These are phyloP conservation scores for Serrognathus titanus DNA, from an alignment of 2,888 invertebrate genomes.

Conservation along the genomic window DNA sequence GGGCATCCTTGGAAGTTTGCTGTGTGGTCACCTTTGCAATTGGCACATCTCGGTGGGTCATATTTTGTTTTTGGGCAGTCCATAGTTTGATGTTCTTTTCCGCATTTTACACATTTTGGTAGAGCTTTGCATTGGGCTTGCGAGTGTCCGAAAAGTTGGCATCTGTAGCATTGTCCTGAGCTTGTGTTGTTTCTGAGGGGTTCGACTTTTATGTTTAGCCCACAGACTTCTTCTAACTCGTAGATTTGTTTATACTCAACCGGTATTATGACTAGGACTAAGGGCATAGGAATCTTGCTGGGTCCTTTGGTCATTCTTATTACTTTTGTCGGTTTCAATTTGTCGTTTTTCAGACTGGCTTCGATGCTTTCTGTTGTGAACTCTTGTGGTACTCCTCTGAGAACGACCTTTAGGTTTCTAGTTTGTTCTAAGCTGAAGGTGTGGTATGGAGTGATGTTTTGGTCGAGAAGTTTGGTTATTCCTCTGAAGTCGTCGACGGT, in stretches of 20 bases:
- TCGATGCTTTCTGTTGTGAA: too few species aligned
- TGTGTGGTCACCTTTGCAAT: slow-evolving; percentile 43
- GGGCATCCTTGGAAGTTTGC: slow-evolving; percentile 44
- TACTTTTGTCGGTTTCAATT: too few species aligned
- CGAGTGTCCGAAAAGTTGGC: slow-evolving; percentile 50
- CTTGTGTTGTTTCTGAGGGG: slow-evolving; percentile 24
- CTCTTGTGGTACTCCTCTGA: too few species aligned
- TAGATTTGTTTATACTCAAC: neutral
- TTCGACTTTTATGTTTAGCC: slow-evolving; percentile 2
- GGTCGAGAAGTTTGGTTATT: too few species aligned
- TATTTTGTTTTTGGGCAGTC: slow-evolving; percentile 36
- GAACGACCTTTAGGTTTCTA: too few species aligned
- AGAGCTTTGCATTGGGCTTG: slow-evolving; percentile 45
- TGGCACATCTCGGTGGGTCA: slow-evolving; percentile 44
- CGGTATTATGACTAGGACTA: neutral
- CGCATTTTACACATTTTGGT: slow-evolving; percentile 48
- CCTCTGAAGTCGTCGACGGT: too few species aligned
- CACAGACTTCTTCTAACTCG: neutral
- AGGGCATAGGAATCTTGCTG: neutral
- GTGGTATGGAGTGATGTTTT: too few species aligned
- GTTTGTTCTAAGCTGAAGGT: too few species aligned
- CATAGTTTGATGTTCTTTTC: slow-evolving; percentile 42
- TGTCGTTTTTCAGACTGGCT: too few species aligned
- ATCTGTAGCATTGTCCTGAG: slow-evolving; percentile 46
- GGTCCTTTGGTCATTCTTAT: too few species aligned